Conservation (phyloP, 2,113 vertebrate species). For the Lasiurus borealis region DNA sequence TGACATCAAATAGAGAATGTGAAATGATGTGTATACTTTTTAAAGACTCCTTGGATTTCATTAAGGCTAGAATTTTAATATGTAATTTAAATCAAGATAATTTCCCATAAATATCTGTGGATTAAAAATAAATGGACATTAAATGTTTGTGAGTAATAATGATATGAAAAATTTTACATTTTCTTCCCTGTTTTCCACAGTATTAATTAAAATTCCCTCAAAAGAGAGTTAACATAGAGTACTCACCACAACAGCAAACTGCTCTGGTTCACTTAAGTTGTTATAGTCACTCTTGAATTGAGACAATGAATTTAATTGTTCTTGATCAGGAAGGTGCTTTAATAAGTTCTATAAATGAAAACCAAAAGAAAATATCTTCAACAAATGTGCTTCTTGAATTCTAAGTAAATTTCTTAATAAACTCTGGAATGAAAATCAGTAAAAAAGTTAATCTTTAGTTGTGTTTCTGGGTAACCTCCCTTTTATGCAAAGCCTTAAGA, state of each 20-base stretch:
- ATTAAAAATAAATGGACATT: background rate
- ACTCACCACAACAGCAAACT: conserved; percentile 98
- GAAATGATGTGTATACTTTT: background rate
- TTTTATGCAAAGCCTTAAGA: background rate
- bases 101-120: conserved; percentile 19
- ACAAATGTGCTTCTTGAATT: background rate
- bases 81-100: conserved; percentile 54
- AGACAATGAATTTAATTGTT: conserved; percentile 92
- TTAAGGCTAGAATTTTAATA: background rate
- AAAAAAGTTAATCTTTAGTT: conserved; percentile 26
- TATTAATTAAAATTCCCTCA: background rate
- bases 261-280: conserved; percentile 95
- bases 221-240: background rate
- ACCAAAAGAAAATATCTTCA: conserved; percentile 49
- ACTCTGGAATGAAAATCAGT: conserved; percentile 21
- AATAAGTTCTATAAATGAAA: conserved; percentile 88
- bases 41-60: background rate
- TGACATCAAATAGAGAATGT: conserved; percentile 1
- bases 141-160: background rate
- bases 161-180: background rate
- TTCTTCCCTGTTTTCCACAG: background rate
- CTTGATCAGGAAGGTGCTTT: conserved; percentile 96
- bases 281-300: conserved; percentile 92
- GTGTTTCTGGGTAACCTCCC: conserved; percentile 30
- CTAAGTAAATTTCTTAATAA: background rate